Base-by-base conservation (phyloP, 2,888 invertebrate species). In the Andrena bucephala region DNA sequence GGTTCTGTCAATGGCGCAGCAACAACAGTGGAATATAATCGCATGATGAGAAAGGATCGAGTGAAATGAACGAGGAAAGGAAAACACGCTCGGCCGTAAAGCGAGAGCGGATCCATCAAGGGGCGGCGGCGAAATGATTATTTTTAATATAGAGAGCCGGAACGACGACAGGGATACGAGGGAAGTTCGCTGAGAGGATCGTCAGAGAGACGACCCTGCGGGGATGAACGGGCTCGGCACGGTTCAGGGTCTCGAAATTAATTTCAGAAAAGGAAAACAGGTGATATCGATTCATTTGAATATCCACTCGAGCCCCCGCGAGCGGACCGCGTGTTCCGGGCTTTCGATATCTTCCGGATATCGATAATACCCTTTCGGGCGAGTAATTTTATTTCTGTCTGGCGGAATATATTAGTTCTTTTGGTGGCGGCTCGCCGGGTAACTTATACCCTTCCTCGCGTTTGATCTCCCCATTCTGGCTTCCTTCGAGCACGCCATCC, bases 321-420 rank as follows among this genome's bases (percentile, higher is more conserved):
- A 8, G 16, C 29, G 24, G 65, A 42, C 67, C 52, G 27, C 42
- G 57, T 57, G 8, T 16, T 59, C 16, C 52, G 29, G 7, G 63
- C 31, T 65, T 60, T 57, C 77, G 71, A 75, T 71, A 66, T 66
- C 81, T 31, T 67, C 75, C 67, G 86, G 88, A 92, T 90, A 91
- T 89, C 90, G 89, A 92, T 92, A 91, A 92, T 91, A 90, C 89
- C 84, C 86, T 87, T 89, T 85, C 89, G 86, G 89, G 86, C 87
- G 92, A 91, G 92, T 92, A 91, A 92, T 91, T 92, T 92, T 90
- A 91, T 92, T 89, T 90, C 90, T 86, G 83, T 83, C 85, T 84
- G 81, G 52, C 68, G 52, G 86, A 86, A 90, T 90, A 89, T 91
- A 91, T 91, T 89, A 90, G 88, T 85, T 87, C 88, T 70, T 85